phyloP scores from a whole-genome alignment of 1,140 invertebrate genomes.

The Calliphora vicina region DNA sequence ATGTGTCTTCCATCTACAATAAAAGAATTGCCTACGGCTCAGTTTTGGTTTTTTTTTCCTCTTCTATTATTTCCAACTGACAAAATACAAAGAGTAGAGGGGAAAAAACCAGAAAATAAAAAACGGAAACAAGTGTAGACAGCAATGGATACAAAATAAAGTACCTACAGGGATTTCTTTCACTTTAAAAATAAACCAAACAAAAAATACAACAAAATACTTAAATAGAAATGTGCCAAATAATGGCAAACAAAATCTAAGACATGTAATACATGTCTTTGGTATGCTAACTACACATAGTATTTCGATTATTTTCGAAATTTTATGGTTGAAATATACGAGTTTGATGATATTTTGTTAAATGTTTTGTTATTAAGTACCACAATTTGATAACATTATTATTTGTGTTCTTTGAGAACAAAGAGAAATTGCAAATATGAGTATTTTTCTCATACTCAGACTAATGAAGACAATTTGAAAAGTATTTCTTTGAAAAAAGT shows the following conservation, averaged over 20 bases:
- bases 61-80: neutral
- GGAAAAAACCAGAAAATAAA: neutral
- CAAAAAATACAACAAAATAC: neutral
- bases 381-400: too few relatives aligned
- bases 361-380: too few relatives aligned
- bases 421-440: too few relatives aligned
- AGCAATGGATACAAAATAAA: neutral
- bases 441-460: too few relatives aligned
- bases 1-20: neutral
- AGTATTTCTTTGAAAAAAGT: too few relatives aligned
- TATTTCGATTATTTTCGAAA: too few relatives aligned
- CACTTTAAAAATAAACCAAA: neutral
- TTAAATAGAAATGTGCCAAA: neutral
- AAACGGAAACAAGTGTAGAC: constrained; percentile 12
- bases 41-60: neutral
- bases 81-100: neutral
- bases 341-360: too few relatives aligned
- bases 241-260: neutral
- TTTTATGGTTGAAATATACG: too few relatives aligned
- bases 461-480: too few relatives aligned
- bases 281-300: neutral
- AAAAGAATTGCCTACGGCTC: neutral
- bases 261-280: neutral
- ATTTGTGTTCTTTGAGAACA: too few relatives aligned
- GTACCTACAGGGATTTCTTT: neutral